Evolutionary conservation across 1,140 invertebrate species (phyloP).

Genomic region (Ostrea edulis): DNA sequence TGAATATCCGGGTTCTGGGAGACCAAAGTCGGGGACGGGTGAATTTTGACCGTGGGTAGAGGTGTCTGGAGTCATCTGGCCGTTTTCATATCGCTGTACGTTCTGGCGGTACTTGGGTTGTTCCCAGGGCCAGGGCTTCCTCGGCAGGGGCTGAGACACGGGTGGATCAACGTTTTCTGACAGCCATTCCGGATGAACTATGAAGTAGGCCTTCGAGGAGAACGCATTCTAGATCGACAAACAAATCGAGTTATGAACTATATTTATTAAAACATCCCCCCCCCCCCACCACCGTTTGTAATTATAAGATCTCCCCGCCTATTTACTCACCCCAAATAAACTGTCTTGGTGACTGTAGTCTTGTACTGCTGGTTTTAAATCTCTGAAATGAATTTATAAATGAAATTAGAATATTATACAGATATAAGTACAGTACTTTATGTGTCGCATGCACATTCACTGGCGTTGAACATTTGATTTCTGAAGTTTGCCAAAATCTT

Average conservation of each 20-base stretch:
- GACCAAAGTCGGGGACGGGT: background rate
- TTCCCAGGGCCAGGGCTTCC: conserved; percentile 71
- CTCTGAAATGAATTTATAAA: conserved; percentile 31
- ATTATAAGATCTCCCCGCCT: background rate
- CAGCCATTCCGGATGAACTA: conserved; percentile 67
- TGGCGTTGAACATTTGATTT: no score
- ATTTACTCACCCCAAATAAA: conserved; percentile 51
- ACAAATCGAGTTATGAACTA: background rate
- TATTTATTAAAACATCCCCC: no score
- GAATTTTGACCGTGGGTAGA: background rate
- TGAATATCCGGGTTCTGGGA: conserved; percentile 8
- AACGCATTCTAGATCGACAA: conserved; percentile 60
- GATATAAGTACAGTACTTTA: no score
- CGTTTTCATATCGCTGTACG: conserved; percentile 52
- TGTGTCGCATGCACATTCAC: no score
- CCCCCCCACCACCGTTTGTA: no score
- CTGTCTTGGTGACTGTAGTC: conserved; percentile 60
- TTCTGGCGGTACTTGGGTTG: conserved; percentile 66
- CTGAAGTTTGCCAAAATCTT: no score
- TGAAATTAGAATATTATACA: no score
- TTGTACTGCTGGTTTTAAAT: conserved; percentile 49
- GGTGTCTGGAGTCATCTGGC: conserved; percentile 40
- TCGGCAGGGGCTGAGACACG: conserved; percentile 56
- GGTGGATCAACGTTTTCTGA: conserved; percentile 62
- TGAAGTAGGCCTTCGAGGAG: conserved; percentile 61